These are phyloP conservation scores for Pheosia gnoma DNA, from an alignment of 2,888 invertebrate species.

Conservation along the genomic window DNA sequence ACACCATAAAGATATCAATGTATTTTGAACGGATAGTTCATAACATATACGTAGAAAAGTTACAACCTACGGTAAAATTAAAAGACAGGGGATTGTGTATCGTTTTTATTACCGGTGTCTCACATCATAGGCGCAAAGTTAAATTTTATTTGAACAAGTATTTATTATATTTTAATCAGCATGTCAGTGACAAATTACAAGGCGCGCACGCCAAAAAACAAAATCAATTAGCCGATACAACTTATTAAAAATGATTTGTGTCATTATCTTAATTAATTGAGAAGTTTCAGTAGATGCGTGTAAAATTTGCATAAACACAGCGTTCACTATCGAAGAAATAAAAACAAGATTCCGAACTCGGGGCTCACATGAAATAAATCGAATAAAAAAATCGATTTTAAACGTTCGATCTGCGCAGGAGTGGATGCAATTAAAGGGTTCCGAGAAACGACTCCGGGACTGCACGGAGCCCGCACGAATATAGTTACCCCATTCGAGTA, in stretches of 20 bases:
- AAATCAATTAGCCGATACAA: constrained; percentile 29
- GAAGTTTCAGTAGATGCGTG: constrained; percentile 80
- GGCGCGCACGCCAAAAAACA: constrained; percentile 11
- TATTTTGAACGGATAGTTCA: too few relatives aligned
- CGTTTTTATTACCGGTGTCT: background rate
- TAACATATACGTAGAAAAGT: too few relatives aligned
- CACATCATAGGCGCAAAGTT: background rate
- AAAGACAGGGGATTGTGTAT: too few relatives aligned
- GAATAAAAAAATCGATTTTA: constrained; percentile 82
- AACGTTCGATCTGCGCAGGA: constrained; percentile 79
- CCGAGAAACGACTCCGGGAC: constrained; percentile 67
- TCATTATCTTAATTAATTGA: constrained; percentile 72
- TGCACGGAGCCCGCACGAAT: constrained; percentile 65
- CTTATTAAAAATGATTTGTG: constrained; percentile 38
- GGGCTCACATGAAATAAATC: constrained; percentile 76
- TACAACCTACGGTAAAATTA: too few relatives aligned
- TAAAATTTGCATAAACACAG: constrained; percentile 82
- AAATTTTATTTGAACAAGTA: background rate
- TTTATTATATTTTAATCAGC: background rate
- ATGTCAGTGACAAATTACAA: constrained; percentile 19
- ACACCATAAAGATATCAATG: too few relatives aligned
- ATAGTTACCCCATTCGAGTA: constrained; percentile 52
- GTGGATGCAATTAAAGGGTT: constrained; percentile 83
- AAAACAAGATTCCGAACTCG: constrained; percentile 73
- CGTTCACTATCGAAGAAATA: constrained; percentile 72